phyloP scores from a whole-genome alignment of 2,888 invertebrate genomes.

The Netelia melanura region DNA sequence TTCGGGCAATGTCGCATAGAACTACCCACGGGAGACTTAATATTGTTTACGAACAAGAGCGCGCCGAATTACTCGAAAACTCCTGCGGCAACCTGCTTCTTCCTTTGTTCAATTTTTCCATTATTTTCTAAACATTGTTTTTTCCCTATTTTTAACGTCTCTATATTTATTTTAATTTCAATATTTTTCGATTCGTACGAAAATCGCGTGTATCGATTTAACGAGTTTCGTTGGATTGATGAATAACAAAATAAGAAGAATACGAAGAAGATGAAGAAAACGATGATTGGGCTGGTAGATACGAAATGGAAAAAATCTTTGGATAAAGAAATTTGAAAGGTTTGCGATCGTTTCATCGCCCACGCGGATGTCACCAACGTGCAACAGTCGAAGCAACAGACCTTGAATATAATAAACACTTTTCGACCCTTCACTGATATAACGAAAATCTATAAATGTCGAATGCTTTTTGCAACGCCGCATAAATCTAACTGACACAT shows the following conservation, averaged over 20 bases:
- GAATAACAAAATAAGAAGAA: too few relatives aligned
- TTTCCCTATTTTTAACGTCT: not conserved
- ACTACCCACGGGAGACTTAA: not conserved
- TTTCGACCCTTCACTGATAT: not conserved
- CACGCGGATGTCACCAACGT: constrained; percentile 7
- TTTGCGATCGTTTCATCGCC: not conserved
- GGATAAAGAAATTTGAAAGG: not conserved
- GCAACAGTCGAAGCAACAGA: constrained; percentile 10
- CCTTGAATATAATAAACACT: not conserved
- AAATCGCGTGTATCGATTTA: too few relatives aligned
- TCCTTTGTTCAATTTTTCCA: not conserved
- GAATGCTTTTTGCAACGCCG: not conserved
- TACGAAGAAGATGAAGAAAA: not conserved
- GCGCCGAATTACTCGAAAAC: not conserved
- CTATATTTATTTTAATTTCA: not conserved
- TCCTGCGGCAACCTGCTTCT: constrained; percentile 7
- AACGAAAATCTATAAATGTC: not conserved
- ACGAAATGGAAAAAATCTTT: not conserved
- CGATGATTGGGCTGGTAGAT: too few relatives aligned
- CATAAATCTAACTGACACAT: too few relatives aligned
- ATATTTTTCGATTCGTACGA: not conserved
- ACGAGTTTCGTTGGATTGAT: too few relatives aligned
- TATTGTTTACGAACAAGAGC: constrained; percentile 40
- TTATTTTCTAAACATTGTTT: not conserved
- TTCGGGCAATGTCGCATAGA: constrained; percentile 2